Evolutionary conservation across 1,140 invertebrate genomes (phyloP).

Genomic region (Trichonephila clavipes): DNA sequence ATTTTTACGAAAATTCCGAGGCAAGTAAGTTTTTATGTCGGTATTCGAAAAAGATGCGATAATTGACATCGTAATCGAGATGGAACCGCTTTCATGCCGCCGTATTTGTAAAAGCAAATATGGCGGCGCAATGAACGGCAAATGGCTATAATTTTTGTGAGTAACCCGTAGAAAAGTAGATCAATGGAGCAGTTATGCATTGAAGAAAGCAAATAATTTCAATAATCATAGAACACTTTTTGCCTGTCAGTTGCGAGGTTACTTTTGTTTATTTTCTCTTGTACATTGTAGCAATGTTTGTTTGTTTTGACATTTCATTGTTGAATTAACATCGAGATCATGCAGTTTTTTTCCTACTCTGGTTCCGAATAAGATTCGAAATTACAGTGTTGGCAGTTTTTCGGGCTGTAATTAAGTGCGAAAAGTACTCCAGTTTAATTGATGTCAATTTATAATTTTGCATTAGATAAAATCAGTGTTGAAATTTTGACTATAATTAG

Average conservation of each 20-base stretch:
- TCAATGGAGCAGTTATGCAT: not conserved
- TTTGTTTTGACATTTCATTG: not conserved
- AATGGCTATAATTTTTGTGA: not conserved
- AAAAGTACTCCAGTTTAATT: not conserved
- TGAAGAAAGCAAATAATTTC: not conserved
- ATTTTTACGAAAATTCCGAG: not conserved
- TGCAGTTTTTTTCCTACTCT: not conserved
- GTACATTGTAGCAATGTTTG: not conserved
- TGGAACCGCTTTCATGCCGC: not conserved
- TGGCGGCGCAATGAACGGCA: not conserved
- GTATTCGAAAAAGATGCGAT: not conserved
- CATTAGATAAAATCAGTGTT: too few relatives aligned
- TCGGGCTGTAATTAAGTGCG: not conserved
- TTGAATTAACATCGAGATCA: not conserved
- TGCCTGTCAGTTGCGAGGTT: not conserved
- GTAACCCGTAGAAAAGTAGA: not conserved
- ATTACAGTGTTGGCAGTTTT: not conserved
- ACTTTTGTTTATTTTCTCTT: not conserved
- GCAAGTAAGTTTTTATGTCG: not conserved
- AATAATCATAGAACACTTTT: not conserved
- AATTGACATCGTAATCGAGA: slow-evolving; percentile 14
- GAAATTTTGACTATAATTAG: too few relatives aligned
- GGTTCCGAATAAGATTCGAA: not conserved
- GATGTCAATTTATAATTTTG: too few relatives aligned
- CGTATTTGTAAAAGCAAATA: not conserved